Conservation (phyloP, 1,140 invertebrate species). For the Bursaphelenchus mucronatus region DNA sequence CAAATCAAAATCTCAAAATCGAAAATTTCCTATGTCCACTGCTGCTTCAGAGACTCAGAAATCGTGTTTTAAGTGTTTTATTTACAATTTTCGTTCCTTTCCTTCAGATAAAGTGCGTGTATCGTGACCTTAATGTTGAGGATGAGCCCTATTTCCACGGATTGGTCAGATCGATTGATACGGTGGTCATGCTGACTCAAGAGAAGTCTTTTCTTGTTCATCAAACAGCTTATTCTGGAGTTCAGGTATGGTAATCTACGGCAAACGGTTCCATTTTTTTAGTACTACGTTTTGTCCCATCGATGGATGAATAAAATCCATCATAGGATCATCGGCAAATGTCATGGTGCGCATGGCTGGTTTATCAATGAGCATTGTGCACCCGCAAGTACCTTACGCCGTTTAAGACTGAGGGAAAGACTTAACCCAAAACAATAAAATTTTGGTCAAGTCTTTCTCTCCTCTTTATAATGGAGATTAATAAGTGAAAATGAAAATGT, state of each 20-base stretch:
- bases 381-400: not conserved
- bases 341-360: not conserved
- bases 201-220: slow-evolving; percentile 12
- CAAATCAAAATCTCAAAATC: too few relatives aligned
- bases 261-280: not conserved
- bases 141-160: slow-evolving; percentile 13
- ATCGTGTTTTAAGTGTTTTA: too few relatives aligned
- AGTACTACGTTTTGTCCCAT: slow-evolving; percentile 3
- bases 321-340: slow-evolving; percentile 1
- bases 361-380: slow-evolving; percentile 6
- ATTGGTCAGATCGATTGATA: not conserved
- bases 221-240: not conserved
- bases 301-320: not conserved
- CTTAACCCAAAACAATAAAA: too few relatives aligned
- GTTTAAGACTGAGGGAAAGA: not conserved
- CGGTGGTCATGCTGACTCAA: slow-evolving; percentile 3
- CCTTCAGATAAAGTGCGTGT: too few relatives aligned
- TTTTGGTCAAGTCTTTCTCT: too few relatives aligned
- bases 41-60: too few relatives aligned
- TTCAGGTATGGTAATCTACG: not conserved
- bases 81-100: too few relatives aligned
- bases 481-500: too few relatives aligned
- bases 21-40: too few relatives aligned
- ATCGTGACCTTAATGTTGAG: not conserved
- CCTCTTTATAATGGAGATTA: too few relatives aligned